Base-by-base conservation (phyloP, 2,797 vertebrate genomes). In the Forpus xanthops region DNA sequence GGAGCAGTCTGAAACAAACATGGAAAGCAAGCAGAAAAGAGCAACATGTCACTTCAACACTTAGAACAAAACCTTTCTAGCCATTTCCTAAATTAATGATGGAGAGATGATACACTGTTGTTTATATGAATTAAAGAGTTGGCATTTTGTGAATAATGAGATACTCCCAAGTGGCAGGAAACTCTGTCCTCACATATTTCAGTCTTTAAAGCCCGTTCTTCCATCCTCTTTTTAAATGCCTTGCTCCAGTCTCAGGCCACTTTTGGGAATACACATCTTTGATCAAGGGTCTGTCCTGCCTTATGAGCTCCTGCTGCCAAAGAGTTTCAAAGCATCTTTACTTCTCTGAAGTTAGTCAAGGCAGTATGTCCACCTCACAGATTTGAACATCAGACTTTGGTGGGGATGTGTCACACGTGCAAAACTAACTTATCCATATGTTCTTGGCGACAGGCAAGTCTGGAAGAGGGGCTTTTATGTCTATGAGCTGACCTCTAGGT, bases 111-210 rank as follows among this genome's bases (percentile, higher is more conserved):
- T 37, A 72, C 6, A 14, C 14, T 80, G 53, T 31, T 90, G 80
- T 91, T 97, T 70, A n/a, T 62, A 71, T 80, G 53, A 89, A 85
- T 71, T 52, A 85, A 87, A 87, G 19, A 30, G 25, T 13, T 89
- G 89, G 31, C 42, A 77, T 93, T 92, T 90, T 2, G 13, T 74
- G 85, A 81, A 66, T 83, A 91, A 89, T 68, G 61, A 85, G 61
- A 15, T 20, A 24, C 5, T 90, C 78, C 35, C 89, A 79, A 47
- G 72, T 33, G 89, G 31, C 81, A 83, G 78, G 21, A 72, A 87
- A 42, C 41, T 72, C 52, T 78, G 27, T 89, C 68, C 65, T 92
- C 74, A 31, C 11, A 45, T 75, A 66, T 55, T 84, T 79, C 66
- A 68, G 21, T 25, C 61, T 87, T 80, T n/a, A 60, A 70, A 47